Evolutionary conservation across 92 coral and sea anemone genomes (phyloP).

Genomic region (Zoanthus gigantus): DNA sequence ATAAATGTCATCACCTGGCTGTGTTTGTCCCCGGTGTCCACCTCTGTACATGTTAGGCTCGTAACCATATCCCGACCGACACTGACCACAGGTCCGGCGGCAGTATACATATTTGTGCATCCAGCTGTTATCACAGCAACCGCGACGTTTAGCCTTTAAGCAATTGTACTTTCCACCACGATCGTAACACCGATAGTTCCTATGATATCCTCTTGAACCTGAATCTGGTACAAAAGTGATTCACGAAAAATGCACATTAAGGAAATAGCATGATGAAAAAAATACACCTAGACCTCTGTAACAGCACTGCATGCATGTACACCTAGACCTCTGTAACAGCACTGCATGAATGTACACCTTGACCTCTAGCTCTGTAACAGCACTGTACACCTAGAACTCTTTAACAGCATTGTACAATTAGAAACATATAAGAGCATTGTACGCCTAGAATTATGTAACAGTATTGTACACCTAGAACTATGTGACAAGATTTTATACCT

Average conservation of each 20-base stretch:
- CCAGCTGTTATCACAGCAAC: background rate
- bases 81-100: conserved; percentile 14
- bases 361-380: too few relatives aligned
- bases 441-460: too few relatives aligned
- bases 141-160: background rate
- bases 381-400: too few relatives aligned
- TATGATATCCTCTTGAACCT: background rate
- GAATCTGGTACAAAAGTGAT: background rate
- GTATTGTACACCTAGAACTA: too few relatives aligned
- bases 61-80: conserved; percentile 3
- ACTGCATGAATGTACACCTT: too few relatives aligned
- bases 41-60: background rate
- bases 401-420: too few relatives aligned
- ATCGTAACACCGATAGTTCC: background rate
- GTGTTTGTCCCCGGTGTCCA: background rate
- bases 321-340: too few relatives aligned
- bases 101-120: conserved; percentile 19
- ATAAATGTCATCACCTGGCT: background rate
- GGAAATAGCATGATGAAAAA: too few relatives aligned
- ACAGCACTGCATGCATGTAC: too few relatives aligned
- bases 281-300: too few relatives aligned
- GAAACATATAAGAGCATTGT: too few relatives aligned
- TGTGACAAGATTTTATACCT: too few relatives aligned
- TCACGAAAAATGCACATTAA: background rate
- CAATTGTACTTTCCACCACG: background rate